These are phyloP conservation scores for Helostoma temminkii DNA, from an alignment of 2,797 vertebrate species.

Conservation along the genomic window DNA sequence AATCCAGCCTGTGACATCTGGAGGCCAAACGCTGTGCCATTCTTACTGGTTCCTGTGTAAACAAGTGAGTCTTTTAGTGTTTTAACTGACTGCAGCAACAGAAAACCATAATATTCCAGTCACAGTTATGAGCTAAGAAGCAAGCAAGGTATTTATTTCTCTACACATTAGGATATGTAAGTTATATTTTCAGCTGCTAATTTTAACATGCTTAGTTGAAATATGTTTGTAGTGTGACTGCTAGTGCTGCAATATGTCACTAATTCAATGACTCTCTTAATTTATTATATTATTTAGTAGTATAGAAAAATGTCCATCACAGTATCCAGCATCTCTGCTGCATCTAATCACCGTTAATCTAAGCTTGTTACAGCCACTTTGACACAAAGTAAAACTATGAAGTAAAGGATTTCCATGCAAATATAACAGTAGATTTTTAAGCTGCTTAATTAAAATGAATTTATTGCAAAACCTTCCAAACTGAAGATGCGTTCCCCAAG, in stretches of 20 bases:
- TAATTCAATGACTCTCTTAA: background rate
- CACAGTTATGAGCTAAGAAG: constrained; percentile 4
- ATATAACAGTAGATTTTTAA: background rate
- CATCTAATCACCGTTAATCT: background rate
- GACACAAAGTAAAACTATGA: background rate
- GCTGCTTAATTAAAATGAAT: constrained; percentile 5
- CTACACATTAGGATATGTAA: background rate
- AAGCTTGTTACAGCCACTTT: background rate
- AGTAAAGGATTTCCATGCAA: background rate
- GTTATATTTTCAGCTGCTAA: background rate
- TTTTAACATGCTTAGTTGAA: background rate
- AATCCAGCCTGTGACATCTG: constrained; percentile 99
- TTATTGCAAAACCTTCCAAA: constrained; percentile 88
- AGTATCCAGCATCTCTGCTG: background rate
- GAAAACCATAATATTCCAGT: constrained; percentile 17
- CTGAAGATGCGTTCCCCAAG: constrained; percentile 98
- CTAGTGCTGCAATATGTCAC: background rate
- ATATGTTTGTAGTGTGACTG: background rate
- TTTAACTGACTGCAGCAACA: constrained; percentile 25
- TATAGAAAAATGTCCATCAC: too few species aligned
- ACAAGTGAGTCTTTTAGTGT: constrained; percentile 59
- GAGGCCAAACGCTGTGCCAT: constrained; percentile 96
- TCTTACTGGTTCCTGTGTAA: constrained; percentile 94
- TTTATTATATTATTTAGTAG: too few species aligned
- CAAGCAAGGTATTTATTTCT: too few species aligned